Conservation (phyloP, 1,140 invertebrate genomes). For the Neodiprion fabricii region DNA sequence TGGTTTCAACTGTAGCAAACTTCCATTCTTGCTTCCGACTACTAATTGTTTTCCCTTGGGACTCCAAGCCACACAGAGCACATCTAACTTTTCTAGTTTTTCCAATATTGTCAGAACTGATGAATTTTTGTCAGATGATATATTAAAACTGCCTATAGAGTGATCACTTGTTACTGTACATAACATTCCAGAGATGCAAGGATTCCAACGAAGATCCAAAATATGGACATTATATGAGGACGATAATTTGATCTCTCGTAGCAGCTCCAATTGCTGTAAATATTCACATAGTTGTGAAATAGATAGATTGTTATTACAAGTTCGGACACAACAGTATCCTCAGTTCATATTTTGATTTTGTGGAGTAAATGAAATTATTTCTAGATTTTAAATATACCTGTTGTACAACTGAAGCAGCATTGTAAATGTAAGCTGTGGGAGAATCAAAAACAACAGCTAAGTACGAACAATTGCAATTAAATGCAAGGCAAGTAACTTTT, state of each 20-base stretch:
- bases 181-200: slow-evolving; percentile 49
- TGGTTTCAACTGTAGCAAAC: slow-evolving; percentile 71
- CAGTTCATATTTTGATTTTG: no score
- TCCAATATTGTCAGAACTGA: slow-evolving; percentile 39
- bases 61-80: slow-evolving; percentile 71
- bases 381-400: slow-evolving; percentile 35
- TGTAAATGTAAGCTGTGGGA: slow-evolving; percentile 48
- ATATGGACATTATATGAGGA: slow-evolving; percentile 33
- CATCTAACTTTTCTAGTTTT: slow-evolving; percentile 41
- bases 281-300: not conserved
- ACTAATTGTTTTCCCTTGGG: slow-evolving; percentile 82
- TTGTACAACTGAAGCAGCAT: slow-evolving; percentile 41
- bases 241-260: slow-evolving; percentile 45
- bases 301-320: not conserved
- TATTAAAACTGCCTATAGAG: slow-evolving; percentile 50
- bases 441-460: slow-evolving; percentile 43
- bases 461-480: slow-evolving; percentile 54
- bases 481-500: slow-evolving; percentile 39
- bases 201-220: slow-evolving; percentile 55
- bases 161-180: slow-evolving; percentile 52
- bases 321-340: no score
- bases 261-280: slow-evolving; percentile 42
- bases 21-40: slow-evolving; percentile 69
- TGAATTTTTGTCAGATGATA: slow-evolving; percentile 45
- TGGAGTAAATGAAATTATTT: slow-evolving; percentile 19